Evolutionary conservation across 1,140 invertebrate genomes (phyloP), one percentile per base, ranked within the genome.

Genomic region (Neoseiulus cucumeris): DNA sequence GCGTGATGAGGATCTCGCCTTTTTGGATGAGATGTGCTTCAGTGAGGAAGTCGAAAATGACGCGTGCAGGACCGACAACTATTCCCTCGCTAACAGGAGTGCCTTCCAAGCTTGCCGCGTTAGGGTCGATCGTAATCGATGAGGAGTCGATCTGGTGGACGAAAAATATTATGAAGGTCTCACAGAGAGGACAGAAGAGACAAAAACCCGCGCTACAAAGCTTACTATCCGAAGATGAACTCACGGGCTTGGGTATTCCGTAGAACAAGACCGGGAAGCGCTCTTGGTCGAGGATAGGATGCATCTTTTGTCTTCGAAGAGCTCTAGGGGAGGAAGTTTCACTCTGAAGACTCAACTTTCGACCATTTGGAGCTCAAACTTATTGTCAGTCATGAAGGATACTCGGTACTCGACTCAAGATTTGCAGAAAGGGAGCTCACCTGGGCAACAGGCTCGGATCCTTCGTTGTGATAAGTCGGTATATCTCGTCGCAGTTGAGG

Each of bases 401-500:
- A n/a, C n/a, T n/a, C n/a, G n/a, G n/a, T n/a, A n/a, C n/a, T n/a
- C n/a, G n/a, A n/a, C n/a, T n/a, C n/a, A n/a, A n/a, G n/a, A n/a
- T n/a, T n/a, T n/a, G n/a, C n/a, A n/a, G n/a, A n/a, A n/a, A n/a
- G 33, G 9, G 33, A 39, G 9, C 33, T 74, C 77, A 86, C 84
- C 85, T 87, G 59, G 76, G 77, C 14, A 87, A 74, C 18, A 86
- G 70, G 6, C 70, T 74, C 2, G 82, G 78, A 70, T 81, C 79
- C 42, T 79, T 72, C 1, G 75, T 79, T 6, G 74, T 55, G 1
- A 87, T 73, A 0, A 87, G 75, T 39, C 75, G 69, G 17, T 74
- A 74, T 14, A 89, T 77, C 75, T 90, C 87, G 42, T 78, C 68
- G 30, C 81, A 75, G 1, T 83, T 83, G 55, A 90, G 76, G 73